Conservation (phyloP, 2,888 invertebrate species). For the Morpho achilles region DNA sequence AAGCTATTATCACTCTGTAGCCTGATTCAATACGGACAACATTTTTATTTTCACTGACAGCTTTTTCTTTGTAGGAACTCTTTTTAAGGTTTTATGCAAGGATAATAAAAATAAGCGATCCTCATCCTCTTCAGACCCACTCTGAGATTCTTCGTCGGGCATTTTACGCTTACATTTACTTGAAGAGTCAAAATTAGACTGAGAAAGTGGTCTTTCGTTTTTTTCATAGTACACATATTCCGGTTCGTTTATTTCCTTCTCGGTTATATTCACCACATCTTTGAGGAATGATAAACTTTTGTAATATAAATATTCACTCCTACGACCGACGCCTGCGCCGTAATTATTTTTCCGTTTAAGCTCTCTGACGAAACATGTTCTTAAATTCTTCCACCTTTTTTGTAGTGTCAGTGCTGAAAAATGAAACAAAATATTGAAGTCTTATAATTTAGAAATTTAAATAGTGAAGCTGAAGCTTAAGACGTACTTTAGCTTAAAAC, state of each 20-base stretch:
- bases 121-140: constrained; percentile 12
- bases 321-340: constrained; percentile 11
- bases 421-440: background rate
- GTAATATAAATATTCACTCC: constrained; percentile 19
- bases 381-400: constrained; percentile 33
- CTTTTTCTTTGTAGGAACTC: constrained; percentile 16
- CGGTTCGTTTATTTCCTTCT: constrained; percentile 13
- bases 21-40: constrained; percentile 15
- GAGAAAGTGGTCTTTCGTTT: constrained; percentile 5
- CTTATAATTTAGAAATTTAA: too few relatives aligned
- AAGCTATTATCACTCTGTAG: background rate
- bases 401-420: constrained; percentile 24
- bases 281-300: constrained; percentile 15
- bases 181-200: background rate
- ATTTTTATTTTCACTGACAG: constrained; percentile 19
- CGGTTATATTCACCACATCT: constrained; percentile 14
- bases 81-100: constrained; percentile 14
- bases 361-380: constrained; percentile 30
- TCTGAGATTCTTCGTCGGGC: constrained; percentile 6
- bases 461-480: too few relatives aligned
- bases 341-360: constrained; percentile 28
- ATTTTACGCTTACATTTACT: constrained; percentile 4
- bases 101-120: constrained; percentile 19
- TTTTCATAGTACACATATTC: constrained; percentile 17
- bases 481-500: too few relatives aligned